phyloP scores from a whole-genome alignment of 2,113 vertebrate genomes.

The Alectura lathami region DNA sequence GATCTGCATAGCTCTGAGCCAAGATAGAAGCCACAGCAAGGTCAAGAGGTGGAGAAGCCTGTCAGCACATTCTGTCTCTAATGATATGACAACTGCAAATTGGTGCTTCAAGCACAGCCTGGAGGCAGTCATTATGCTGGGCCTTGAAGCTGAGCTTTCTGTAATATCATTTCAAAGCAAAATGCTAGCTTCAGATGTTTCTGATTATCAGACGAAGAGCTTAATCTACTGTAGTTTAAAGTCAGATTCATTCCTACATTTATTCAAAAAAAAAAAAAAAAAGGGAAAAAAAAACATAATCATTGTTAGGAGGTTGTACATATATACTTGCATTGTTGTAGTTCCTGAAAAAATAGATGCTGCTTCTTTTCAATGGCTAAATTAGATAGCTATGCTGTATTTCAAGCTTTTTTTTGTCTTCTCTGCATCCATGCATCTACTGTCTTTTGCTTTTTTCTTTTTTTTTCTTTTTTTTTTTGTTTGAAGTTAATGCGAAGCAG shows the following conservation, averaged over 20 bases:
- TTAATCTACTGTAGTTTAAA: conserved; percentile 47
- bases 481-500: not conserved
- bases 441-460: not conserved
- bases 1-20: conserved; percentile 77
- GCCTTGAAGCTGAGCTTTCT: conserved; percentile 58
- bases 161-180: conserved; percentile 49
- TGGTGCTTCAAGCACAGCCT: conserved; percentile 51
- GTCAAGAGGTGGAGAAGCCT: conserved; percentile 79
- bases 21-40: conserved; percentile 71
- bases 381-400: not conserved
- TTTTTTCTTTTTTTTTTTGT: not conserved
- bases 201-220: conserved; percentile 20
- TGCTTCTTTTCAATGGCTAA: not conserved
- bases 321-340: not conserved
- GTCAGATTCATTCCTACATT: not conserved
- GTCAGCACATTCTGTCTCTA: conserved; percentile 74
- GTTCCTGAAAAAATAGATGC: not conserved
- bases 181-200: conserved; percentile 59
- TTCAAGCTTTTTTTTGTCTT: not conserved
- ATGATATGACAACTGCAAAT: conserved; percentile 73
- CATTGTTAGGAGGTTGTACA: not conserved
- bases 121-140: conserved; percentile 63
- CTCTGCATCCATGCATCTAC: not conserved
- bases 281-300: not conserved
- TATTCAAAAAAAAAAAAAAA: not conserved